These are phyloP conservation scores for Cyclina sinensis DNA, from an alignment of 1,140 invertebrate species.

Conservation along the genomic window DNA sequence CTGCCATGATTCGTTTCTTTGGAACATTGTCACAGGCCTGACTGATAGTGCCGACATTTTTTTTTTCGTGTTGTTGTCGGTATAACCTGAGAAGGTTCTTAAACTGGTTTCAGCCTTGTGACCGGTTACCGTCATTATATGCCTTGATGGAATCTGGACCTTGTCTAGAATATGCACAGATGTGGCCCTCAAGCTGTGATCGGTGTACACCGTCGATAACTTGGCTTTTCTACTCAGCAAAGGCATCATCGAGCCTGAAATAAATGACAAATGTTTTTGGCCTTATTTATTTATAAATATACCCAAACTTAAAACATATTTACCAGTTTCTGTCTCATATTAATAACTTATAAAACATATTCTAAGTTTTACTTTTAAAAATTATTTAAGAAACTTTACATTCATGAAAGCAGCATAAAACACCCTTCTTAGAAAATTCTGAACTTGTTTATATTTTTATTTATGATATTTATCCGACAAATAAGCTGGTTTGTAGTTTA, in stretches of 20 bases:
- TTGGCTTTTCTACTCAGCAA: not conserved
- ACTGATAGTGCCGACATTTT: no score
- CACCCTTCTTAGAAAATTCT: not conserved
- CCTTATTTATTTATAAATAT: no score
- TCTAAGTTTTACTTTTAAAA: no score
- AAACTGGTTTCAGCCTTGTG: constrained; percentile 38
- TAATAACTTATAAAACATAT: not conserved
- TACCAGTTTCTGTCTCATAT: not conserved
- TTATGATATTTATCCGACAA: no score
- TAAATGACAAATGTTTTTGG: not conserved
- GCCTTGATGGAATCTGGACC: constrained; percentile 8
- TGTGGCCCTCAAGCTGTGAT: constrained; percentile 35
- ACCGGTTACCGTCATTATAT: constrained; percentile 50
- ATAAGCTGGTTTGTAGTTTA: no score
- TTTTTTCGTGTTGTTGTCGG: no score
- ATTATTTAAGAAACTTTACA: no score
- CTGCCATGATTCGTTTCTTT: no score
- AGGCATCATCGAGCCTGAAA: not conserved
- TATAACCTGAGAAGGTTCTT: constrained; percentile 55
- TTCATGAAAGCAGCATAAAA: not conserved
- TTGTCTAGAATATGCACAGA: constrained; percentile 50
- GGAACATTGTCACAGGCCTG: no score
- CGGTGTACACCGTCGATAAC: constrained; percentile 27
- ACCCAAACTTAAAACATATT: no score
- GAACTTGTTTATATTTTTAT: not conserved